Conservation (phyloP, 1,140 invertebrate genomes). For the Phymastichus coffea region DNA sequence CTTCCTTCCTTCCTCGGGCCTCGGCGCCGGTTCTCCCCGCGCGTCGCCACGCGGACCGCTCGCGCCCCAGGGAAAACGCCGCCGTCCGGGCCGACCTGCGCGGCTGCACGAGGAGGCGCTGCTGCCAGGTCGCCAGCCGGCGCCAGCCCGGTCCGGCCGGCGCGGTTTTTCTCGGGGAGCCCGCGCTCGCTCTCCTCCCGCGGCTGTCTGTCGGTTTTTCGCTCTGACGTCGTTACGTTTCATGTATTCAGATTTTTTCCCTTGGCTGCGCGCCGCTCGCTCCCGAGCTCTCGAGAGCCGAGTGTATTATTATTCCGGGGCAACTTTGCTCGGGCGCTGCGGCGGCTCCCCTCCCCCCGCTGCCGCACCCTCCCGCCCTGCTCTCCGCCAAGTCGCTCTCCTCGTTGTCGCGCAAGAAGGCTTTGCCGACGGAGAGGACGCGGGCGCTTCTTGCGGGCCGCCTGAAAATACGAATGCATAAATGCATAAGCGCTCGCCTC, state of each 20-base stretch:
- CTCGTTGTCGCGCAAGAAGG: slow-evolving; percentile 14
- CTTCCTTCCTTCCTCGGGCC: slow-evolving; percentile 45
- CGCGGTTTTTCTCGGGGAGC: too few relatives aligned
- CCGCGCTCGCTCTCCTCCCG: slow-evolving; percentile 40
- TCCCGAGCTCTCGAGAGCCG: too few relatives aligned
- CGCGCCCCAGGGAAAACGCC: too few relatives aligned
- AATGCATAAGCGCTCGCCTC: slow-evolving; percentile 56
- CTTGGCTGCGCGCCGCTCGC: slow-evolving; percentile 37
- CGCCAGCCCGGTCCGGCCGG: too few relatives aligned
- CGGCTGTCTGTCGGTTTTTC: slow-evolving; percentile 20
- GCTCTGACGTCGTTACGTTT: slow-evolving; percentile 50
- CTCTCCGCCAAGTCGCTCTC: neutral
- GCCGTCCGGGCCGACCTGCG: too few relatives aligned
- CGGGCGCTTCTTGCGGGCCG: slow-evolving; percentile 42
- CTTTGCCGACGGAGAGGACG: slow-evolving; percentile 26
- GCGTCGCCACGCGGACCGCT: too few relatives aligned
- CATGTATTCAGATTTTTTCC: slow-evolving; percentile 59
- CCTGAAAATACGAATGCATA: slow-evolving; percentile 59
- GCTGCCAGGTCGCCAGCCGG: too few relatives aligned
- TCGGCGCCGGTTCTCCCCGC: too few relatives aligned
- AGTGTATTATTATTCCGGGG: slow-evolving; percentile 58
- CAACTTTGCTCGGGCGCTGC: slow-evolving; percentile 54
- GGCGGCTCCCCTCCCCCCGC: slow-evolving; percentile 25
- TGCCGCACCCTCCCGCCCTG: slow-evolving; percentile 8
- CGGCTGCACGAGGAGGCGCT: too few relatives aligned